Conservation (phyloP, 2,113 vertebrate genomes). For the Microtus oregoni region DNA sequence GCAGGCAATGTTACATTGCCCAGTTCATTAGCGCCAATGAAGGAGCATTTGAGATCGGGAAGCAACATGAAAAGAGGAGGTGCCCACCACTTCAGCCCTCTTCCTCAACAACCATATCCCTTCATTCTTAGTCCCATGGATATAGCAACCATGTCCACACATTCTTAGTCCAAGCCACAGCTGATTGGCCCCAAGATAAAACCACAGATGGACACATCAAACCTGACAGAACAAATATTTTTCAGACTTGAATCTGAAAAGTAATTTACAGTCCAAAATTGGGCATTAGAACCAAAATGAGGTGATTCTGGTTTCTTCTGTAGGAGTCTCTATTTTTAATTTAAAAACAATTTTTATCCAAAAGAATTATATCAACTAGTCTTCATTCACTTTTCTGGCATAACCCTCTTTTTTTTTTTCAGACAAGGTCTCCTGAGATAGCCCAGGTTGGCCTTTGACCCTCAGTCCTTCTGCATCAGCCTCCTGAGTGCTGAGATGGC, state of each 20-base stretch:
- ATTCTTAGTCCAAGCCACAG: not conserved
- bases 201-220: not conserved
- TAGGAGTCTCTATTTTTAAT: constrained; percentile 12
- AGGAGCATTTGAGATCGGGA: not conserved
- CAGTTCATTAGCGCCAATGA: not conserved
- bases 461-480: too few species aligned
- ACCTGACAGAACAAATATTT: not conserved
- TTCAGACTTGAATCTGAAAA: constrained; percentile 32
- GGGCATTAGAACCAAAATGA: constrained; percentile 31
- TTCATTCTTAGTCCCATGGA: not conserved
- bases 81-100: not conserved
- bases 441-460: not conserved
- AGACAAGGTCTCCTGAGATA: not conserved
- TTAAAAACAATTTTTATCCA: constrained; percentile 31
- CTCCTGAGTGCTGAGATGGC: not conserved
- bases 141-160: not conserved
- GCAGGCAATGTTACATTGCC: not conserved
- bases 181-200: not conserved
- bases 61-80: not conserved
- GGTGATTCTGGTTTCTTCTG: constrained; percentile 13
- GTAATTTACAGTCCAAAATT: constrained; percentile 27
- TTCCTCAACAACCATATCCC: not conserved
- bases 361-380: not conserved
- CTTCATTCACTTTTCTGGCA: not conserved
- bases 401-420: constrained; percentile 22